Percentiles rank a stretch among this genome's conserved stretches.
Conservation (phyloP, 2,888 invertebrate genomes). For the Apamea anceps region DNA sequence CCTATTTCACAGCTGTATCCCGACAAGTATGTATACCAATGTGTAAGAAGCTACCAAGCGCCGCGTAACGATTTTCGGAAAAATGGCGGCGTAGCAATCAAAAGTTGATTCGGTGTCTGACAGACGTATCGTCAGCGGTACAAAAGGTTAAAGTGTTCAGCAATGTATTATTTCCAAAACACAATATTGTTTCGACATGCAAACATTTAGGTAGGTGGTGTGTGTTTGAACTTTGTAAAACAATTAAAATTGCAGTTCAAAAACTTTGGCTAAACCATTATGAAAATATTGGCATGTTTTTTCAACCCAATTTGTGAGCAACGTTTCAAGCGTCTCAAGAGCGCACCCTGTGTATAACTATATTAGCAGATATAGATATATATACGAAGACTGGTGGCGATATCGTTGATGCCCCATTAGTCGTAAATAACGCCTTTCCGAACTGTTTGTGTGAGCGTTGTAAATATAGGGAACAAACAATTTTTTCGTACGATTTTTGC, state of each 20-base stretch:
- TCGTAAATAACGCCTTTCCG: constrained; percentile 57
- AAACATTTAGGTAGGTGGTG: not conserved
- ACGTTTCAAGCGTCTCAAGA: constrained; percentile 16
- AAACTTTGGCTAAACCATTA: too few relatives aligned
- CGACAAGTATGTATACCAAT: too few relatives aligned
- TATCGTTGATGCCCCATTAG: constrained; percentile 65
- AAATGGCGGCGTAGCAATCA: too few relatives aligned
- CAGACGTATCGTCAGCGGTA: too few relatives aligned
- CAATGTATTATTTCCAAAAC: too few relatives aligned
- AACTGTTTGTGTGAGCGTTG: constrained; percentile 35
- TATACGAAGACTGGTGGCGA: constrained; percentile 60
- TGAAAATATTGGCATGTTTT: not conserved
- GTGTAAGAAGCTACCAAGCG: too few relatives aligned
- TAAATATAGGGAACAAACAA: constrained; percentile 25
- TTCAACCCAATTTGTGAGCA: not conserved
- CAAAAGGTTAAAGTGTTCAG: too few relatives aligned
- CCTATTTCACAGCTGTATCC: too few relatives aligned
- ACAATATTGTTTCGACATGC: not conserved
- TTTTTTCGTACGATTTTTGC: constrained; percentile 2
- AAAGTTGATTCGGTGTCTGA: too few relatives aligned
- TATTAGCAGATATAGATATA: constrained; percentile 34
- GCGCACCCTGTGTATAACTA: constrained; percentile 42
- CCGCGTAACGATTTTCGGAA: too few relatives aligned
- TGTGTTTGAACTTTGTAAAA: not conserved
- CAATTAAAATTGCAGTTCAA: not conserved